Percentiles rank a stretch among this genome's conserved stretches.
Evolutionary conservation across 2,888 invertebrate species (phyloP).

Genomic region (Embidobia sp.): DNA sequence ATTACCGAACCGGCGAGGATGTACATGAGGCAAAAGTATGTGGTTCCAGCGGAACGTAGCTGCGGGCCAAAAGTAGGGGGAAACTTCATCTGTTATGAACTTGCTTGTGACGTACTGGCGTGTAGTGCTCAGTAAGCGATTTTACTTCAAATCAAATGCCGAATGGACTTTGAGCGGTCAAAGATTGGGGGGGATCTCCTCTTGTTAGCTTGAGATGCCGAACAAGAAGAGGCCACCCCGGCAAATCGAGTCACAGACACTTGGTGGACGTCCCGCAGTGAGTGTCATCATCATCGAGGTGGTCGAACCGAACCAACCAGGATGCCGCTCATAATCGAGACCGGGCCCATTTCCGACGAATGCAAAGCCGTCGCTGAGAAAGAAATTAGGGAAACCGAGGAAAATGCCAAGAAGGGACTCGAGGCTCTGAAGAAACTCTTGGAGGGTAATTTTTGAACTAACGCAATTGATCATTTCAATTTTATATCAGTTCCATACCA

Average conservation of each 20-base stretch:
- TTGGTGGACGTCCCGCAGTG: constrained; percentile 71
- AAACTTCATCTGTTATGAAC: constrained; percentile 58
- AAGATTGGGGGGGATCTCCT: constrained; percentile 72
- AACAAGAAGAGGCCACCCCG: constrained; percentile 74
- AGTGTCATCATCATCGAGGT: constrained; percentile 67
- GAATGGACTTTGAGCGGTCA: constrained; percentile 80
- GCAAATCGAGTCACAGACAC: constrained; percentile 75
- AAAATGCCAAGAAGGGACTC: constrained; percentile 77
- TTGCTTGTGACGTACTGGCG: constrained; percentile 48
- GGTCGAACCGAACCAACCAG: constrained; percentile 8
- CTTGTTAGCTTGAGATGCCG: constrained; percentile 69
- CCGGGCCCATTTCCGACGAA: constrained; percentile 71
- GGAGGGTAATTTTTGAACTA: constrained; percentile 78
- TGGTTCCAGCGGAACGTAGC: too few species aligned
- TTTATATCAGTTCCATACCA: too few species aligned
- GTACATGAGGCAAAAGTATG: too few species aligned
- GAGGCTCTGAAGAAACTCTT: constrained; percentile 76
- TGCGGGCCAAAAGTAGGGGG: constrained; percentile 34
- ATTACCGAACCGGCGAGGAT: too few species aligned
- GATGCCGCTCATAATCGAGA: constrained; percentile 72
- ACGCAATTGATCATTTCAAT: too few species aligned
- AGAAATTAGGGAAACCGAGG: constrained; percentile 81
- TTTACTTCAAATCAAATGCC: constrained; percentile 62
- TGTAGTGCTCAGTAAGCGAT: constrained; percentile 33
- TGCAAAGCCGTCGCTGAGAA: constrained; percentile 75